A percentile compares a stretch with the other conserved stretches of the same genome.
Evolutionary conservation across 2,888 invertebrate genomes (phyloP).

Genomic region (Tachina fera): DNA sequence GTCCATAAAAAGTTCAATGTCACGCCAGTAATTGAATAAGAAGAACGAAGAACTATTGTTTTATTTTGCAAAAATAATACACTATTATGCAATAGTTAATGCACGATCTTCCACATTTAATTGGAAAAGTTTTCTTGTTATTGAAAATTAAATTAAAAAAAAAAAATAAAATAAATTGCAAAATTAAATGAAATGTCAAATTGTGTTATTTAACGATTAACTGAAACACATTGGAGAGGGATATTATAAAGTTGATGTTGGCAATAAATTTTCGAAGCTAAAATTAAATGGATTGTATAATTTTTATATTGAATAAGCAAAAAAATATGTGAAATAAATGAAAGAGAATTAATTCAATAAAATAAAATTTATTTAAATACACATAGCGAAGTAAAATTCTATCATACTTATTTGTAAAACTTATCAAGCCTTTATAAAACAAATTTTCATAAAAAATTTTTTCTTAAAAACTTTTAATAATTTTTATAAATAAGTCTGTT

Average conservation of each 20-base stretch:
- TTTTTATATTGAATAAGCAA: too few relatives aligned
- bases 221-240: background rate
- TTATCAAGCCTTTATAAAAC: too few relatives aligned
- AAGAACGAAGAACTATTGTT: conserved; percentile 32
- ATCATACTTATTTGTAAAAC: too few relatives aligned
- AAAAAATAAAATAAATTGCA: conserved; percentile 8
- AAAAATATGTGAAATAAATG: too few relatives aligned
- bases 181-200: conserved; percentile 60
- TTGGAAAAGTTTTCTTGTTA: conserved; percentile 10
- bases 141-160: background rate
- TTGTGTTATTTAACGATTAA: conserved; percentile 52
- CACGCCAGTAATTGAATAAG: conserved; percentile 27
- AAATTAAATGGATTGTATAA: background rate
- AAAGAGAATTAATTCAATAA: too few relatives aligned
- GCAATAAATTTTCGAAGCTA: conserved; percentile 1
- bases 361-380: too few relatives aligned
- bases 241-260: background rate
- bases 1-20: conserved; percentile 67
- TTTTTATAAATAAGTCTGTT: too few relatives aligned
- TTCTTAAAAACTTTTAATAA: too few relatives aligned
- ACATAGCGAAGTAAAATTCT: too few relatives aligned
- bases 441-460: too few relatives aligned
- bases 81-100: conserved; percentile 60
- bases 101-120: conserved; percentile 6
- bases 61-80: conserved; percentile 1